Percentiles rank a stretch among this genome's conserved stretches.
Conservation (phyloP, 2,888 invertebrate genomes). For the Idaea straminata region DNA sequence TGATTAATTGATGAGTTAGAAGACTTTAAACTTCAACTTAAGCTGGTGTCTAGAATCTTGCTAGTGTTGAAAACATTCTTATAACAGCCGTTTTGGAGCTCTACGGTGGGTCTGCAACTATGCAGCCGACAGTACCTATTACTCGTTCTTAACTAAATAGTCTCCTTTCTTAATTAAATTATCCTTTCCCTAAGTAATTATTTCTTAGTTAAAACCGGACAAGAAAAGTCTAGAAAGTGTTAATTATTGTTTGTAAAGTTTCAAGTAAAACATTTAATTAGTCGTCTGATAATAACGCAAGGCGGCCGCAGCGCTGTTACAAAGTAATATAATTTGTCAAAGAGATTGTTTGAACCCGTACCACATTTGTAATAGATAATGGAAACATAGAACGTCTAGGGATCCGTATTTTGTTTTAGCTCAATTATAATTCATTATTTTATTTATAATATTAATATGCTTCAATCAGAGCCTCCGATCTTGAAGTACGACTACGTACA, state of each 20-base stretch:
- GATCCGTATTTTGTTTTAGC: too few species aligned
- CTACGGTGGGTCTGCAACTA: too few species aligned
- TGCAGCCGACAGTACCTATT: too few species aligned
- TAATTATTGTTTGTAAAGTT: background rate
- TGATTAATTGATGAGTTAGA: too few species aligned
- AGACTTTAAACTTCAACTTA: too few species aligned
- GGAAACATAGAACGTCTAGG: background rate
- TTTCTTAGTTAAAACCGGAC: background rate
- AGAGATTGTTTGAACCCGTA: slow-evolving; percentile 17
- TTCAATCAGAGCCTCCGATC: too few species aligned
- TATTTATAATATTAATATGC: background rate
- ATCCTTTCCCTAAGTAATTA: background rate
- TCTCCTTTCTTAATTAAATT: background rate
- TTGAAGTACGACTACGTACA: too few species aligned
- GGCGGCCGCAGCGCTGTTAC: slow-evolving; percentile 14
- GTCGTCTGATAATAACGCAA: slow-evolving; percentile 16
- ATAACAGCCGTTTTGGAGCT: too few species aligned
- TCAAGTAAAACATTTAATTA: slow-evolving; percentile 23
- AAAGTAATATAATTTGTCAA: slow-evolving; percentile 20
- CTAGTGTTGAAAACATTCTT: too few species aligned
- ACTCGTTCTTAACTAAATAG: background rate
- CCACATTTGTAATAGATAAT: background rate
- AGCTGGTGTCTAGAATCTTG: too few species aligned
- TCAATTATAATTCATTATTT: too few species aligned
- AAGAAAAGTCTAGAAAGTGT: background rate